phyloP scores from a whole-genome alignment of 2,113 vertebrate genomes.

The Salminus brasiliensis region DNA sequence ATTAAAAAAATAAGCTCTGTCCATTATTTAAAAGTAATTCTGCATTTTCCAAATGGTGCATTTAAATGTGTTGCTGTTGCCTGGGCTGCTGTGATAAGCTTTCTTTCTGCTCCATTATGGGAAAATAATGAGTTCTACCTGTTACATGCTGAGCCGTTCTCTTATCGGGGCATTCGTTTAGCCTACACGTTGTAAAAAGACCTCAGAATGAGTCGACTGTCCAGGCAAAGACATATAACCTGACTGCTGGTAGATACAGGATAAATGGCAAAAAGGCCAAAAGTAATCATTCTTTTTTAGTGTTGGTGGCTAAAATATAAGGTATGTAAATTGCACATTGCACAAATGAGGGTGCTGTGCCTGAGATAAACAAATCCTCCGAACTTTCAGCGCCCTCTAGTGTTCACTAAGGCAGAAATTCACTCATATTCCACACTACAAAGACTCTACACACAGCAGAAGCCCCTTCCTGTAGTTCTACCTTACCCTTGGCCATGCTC shows the following conservation, averaged over 20 bases:
- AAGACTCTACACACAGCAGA: too few species aligned
- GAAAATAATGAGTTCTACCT: conserved; percentile 27
- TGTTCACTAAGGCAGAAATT: not conserved
- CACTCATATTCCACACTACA: too few species aligned
- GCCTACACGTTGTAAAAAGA: not conserved
- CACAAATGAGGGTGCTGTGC: not conserved
- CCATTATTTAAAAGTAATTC: not conserved
- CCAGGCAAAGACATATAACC: not conserved
- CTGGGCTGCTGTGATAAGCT: not conserved
- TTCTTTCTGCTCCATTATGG: not conserved
- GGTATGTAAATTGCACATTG: too few species aligned
- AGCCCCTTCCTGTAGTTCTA: too few species aligned
- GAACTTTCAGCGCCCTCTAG: conserved; percentile 11
- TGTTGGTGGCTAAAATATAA: not conserved
- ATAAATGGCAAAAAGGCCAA: not conserved
- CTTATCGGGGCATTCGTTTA: conserved; percentile 17
- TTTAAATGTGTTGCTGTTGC: not conserved
- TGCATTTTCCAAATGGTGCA: not conserved
- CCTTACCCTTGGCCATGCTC: too few species aligned
- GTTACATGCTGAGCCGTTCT: not conserved
- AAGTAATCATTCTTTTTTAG: too few species aligned
- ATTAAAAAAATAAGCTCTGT: not conserved
- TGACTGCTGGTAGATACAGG: not conserved
- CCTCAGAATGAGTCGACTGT: not conserved
- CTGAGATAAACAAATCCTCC: too few species aligned